Conservation (phyloP, 2,113 vertebrate genomes). For the Brachyhypopomus gauderio region DNA sequence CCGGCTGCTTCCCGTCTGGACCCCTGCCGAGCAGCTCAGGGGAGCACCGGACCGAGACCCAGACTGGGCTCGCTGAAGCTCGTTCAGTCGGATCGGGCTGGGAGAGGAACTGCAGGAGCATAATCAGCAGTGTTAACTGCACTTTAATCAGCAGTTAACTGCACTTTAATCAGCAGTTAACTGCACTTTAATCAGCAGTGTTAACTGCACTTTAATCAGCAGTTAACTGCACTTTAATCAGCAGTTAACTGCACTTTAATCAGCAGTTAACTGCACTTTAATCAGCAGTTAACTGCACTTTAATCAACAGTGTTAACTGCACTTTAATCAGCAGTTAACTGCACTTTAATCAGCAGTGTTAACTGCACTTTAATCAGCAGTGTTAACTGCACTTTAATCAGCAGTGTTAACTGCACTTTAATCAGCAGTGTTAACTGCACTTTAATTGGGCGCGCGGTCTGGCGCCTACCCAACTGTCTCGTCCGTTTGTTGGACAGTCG, state of each 20-base stretch:
- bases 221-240: no score
- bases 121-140: neutral
- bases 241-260: no score
- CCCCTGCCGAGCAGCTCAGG: neutral
- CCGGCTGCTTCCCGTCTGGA: conserved; percentile 25
- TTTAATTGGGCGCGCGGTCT: neutral
- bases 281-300: no score
- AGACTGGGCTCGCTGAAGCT: neutral
- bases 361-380: no score
- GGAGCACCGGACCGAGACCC: neutral
- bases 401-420: no score
- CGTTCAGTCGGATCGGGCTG: conserved; percentile 37
- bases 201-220: conserved; percentile 5
- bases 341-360: no score
- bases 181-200: neutral
- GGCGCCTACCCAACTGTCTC: neutral
- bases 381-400: no score
- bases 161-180: no score
- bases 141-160: neutral
- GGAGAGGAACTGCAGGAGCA: neutral
- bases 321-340: no score
- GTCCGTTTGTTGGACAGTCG: neutral
- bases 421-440: conserved; percentile 9
- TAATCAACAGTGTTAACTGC: no score
- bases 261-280: no score